Base-by-base conservation (phyloP, 2,113 vertebrate genomes). In the Corythaixoides concolor region DNA sequence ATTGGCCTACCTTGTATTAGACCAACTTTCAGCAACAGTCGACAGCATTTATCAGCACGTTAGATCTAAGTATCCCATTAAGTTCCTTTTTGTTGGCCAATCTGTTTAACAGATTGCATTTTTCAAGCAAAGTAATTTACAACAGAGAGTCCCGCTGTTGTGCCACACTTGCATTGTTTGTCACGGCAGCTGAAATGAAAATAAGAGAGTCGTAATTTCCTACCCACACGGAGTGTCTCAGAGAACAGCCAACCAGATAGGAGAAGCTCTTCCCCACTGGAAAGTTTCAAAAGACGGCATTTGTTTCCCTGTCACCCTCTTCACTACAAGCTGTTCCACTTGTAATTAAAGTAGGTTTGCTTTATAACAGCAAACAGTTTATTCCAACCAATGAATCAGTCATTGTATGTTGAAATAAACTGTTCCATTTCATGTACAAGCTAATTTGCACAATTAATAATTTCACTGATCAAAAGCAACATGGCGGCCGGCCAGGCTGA, bases 141-240 rank as follows among this genome's bases (percentile, higher is more conserved):
- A 52, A 32, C 0, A 3, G 60, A 66, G 49, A 59, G 17, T 47
- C 55, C 87, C 0, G 0, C 50, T 82, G 87, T 39, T 89, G 49
- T 3, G 4, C 0, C 1, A 74, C 64, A 63, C 3, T 37, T 23
- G 24, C 43, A n/a, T 33, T 2, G 3, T n/a, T 86, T 78, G 52
- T 72, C 66, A 78, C 3, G 3, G 87, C 62, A 75, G 69, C 60
- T 12, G 17, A 88, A 90, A 66, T 24, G 24, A 87, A 62, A 90
- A 78, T 69, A 49, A 68, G 37, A 28, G 30, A 63, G 39, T 14
- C 3, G 0, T 27, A 49, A 89, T 94, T 73, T 94, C 45, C 81
- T 88, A 33, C 67, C 12, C 33, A 85, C 87, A 62, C 0, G 0
- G 35, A 81, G 15, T 19, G n/a, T 43, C 77, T 85, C 47, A 39